Base-by-base conservation (phyloP, 2,113 vertebrate genomes). In the Daubentonia madagascariensis region DNA sequence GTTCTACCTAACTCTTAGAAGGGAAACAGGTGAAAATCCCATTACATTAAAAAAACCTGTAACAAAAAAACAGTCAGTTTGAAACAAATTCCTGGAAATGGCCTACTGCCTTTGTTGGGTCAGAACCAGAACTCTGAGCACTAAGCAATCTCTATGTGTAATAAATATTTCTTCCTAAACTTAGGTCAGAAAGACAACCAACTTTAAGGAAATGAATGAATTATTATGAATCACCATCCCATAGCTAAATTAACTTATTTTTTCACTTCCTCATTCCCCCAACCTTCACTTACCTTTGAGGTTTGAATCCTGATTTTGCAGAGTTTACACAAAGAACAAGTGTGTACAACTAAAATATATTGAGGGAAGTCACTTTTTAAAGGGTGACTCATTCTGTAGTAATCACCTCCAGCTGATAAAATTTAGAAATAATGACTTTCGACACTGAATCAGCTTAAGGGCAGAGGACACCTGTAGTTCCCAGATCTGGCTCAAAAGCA, bases 311-410 rank as follows among this genome's bases (percentile, higher is more conserved):
- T 22, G 59, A 12, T 85, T 96, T 92, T 97, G 35, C 50, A 87
- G 70, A 32, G 32, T 95, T 96, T 94, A 95, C 25, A 84, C 61
- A 30, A 94, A 89, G 43, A 85, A 43, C n/a, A 96, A 95, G 18
- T 37, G n/a, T 40, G 54, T 45, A 96, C 20, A 90, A 85, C 52
- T 86, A 94, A 95, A 96, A 85, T 67, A 94, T 35, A 96, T 1
- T 32, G 37, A 80, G 43, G 37, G 40, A 83, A 86, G 22, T 76
- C 20, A 18, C 32, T 89, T 30, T 86, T 45, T 52, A 86, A 94
- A 73, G 35, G 30, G 57, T 85, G 75, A 88, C n/a, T 52, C 45
- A 91, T 50, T 86, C 57, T 48, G 37, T 35, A 67, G n/a, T 78
- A 43, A 90, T 91, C 70, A 85, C 10, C 59, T 54, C 28, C 22